These are phyloP conservation scores for Drosophila paulistorum DNA, from an alignment of 1,140 invertebrate genomes.

Conservation along the genomic window DNA sequence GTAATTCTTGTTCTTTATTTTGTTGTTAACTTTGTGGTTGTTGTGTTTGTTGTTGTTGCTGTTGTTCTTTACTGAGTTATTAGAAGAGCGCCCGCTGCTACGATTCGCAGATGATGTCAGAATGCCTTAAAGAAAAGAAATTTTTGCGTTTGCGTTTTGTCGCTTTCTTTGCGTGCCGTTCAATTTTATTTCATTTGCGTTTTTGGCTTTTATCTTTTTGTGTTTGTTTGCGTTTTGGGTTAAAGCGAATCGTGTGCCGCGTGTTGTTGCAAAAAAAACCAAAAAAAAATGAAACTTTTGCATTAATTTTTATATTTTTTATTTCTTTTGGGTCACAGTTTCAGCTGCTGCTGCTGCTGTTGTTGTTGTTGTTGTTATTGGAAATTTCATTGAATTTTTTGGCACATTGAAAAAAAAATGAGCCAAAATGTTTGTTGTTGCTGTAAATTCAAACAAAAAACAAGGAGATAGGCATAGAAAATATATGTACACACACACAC, in stretches of 20 bases:
- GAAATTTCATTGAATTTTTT: constrained; percentile 22
- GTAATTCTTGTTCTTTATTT: constrained; percentile 35
- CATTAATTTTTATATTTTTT: constrained; percentile 20
- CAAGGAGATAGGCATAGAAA: background rate
- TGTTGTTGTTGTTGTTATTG: no score
- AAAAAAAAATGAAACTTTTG: constrained; percentile 1
- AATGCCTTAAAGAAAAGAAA: constrained; percentile 57
- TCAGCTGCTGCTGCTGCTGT: background rate
- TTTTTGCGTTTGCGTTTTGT: constrained; percentile 29
- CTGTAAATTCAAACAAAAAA: constrained; percentile 20
- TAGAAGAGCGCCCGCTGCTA: constrained; percentile 31
- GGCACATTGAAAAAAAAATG: constrained; percentile 37
- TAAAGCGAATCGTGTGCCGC: constrained; percentile 14
- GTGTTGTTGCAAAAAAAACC: constrained; percentile 24
- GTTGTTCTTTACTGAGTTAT: constrained; percentile 13
- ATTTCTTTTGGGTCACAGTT: constrained; percentile 9
- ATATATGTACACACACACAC: background rate
- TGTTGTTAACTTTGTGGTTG: constrained; percentile 21
- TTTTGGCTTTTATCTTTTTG: constrained; percentile 17
- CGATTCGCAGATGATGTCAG: constrained; percentile 71
- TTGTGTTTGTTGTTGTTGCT: constrained; percentile 25
- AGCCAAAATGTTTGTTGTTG: constrained; percentile 23
- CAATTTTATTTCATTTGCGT: constrained; percentile 24
- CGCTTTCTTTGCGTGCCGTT: constrained; percentile 15
- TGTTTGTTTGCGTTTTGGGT: constrained; percentile 42